Evolutionary conservation across 2,888 invertebrate species (phyloP).

Genomic region (Pheosia gnoma): DNA sequence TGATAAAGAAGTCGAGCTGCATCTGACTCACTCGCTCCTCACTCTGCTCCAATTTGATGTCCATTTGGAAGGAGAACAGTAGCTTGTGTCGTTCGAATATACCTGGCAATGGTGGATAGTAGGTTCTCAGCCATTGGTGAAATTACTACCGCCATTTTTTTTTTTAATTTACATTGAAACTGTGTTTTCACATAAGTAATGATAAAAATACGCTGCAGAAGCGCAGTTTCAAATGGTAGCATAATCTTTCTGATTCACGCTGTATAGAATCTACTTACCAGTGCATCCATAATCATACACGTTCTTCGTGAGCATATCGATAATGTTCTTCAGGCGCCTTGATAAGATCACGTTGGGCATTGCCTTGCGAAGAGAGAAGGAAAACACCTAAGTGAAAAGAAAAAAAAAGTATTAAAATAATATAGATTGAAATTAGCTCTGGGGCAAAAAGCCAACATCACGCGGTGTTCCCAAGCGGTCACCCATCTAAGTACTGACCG

Average conservation of each 20-base stretch:
- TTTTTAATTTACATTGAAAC: no score
- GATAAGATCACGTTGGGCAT: slow-evolving; percentile 90
- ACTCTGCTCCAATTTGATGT: slow-evolving; percentile 91
- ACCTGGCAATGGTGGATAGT: slow-evolving; percentile 70
- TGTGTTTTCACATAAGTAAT: no score
- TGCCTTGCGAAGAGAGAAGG: slow-evolving; percentile 91
- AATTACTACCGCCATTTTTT: not conserved
- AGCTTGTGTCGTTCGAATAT: slow-evolving; percentile 96
- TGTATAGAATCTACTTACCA: slow-evolving; percentile 61
- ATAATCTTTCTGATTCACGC: no score
- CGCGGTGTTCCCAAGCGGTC: slow-evolving; percentile 75
- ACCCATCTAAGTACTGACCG: slow-evolving; percentile 76
- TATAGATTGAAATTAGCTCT: not conserved
- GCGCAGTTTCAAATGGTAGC: no score
- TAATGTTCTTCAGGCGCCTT: slow-evolving; percentile 91
- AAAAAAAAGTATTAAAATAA: not conserved
- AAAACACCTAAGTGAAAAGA: slow-evolving; percentile 85
- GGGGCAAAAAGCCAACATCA: slow-evolving; percentile 61
- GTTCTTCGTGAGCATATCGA: slow-evolving; percentile 92
- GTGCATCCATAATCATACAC: slow-evolving; percentile 97
- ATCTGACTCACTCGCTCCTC: slow-evolving; percentile 85
- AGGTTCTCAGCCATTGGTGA: no score
- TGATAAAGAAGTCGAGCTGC: slow-evolving; percentile 95
- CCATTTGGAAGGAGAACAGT: slow-evolving; percentile 95
- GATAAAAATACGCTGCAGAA: no score